Percentiles rank a stretch among this genome's conserved stretches.
Conservation (phyloP, 2,113 vertebrate genomes). For the Zapus hudsonius region DNA sequence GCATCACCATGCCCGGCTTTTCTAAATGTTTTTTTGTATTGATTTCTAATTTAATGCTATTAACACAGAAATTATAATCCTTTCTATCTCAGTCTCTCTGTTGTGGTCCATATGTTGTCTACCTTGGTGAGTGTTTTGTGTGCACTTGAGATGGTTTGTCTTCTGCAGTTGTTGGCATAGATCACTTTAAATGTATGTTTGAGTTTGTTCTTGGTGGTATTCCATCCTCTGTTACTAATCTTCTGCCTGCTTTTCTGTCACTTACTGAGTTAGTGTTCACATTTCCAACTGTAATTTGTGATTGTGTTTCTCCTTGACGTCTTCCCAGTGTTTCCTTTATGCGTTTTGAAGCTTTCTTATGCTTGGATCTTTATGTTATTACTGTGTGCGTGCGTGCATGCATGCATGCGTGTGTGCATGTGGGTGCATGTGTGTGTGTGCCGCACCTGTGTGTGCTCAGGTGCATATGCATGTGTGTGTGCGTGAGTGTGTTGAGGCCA, state of each 20-base stretch:
- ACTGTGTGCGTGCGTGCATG: too few relatives aligned
- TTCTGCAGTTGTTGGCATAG: not conserved
- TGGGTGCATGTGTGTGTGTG: too few relatives aligned
- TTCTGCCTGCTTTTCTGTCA: not conserved
- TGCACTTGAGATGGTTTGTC: not conserved
- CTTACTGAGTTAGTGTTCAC: not conserved
- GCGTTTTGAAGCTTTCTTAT: not conserved
- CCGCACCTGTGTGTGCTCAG: too few relatives aligned
- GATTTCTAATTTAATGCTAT: slow-evolving; percentile 47
- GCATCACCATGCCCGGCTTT: too few relatives aligned
- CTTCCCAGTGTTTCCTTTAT: not conserved
- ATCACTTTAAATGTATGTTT: not conserved
- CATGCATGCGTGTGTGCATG: too few relatives aligned
- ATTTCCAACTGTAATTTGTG: not conserved
- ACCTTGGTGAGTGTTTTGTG: not conserved
- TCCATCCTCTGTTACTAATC: not conserved
- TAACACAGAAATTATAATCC: not conserved
- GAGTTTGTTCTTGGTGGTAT: not conserved
- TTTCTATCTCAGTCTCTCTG: slow-evolving; percentile 8
- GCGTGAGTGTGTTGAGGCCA: too few relatives aligned
- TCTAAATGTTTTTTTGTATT: not conserved
- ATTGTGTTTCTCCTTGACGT: not conserved
- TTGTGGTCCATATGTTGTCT: not conserved
- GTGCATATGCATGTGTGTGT: too few relatives aligned
- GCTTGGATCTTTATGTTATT: not conserved